phyloP scores from a whole-genome alignment of 1,140 invertebrate genomes.

The Wiebesia pumilae region DNA sequence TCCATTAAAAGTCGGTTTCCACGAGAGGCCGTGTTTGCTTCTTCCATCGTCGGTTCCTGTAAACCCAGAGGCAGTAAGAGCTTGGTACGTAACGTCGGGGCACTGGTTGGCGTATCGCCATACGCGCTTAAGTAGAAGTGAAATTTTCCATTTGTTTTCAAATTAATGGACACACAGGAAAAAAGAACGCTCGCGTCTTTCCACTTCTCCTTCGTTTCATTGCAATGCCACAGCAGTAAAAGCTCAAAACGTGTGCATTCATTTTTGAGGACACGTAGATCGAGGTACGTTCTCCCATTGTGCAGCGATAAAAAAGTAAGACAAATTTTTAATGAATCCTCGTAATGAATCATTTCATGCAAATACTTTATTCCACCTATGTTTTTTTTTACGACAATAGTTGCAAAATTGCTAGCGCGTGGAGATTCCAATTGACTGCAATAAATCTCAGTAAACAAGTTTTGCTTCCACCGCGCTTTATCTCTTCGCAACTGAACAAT shows the following conservation, averaged over 20 bases:
- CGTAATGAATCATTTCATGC: background rate
- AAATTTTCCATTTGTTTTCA: background rate
- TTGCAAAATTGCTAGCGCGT: slow-evolving; percentile 2
- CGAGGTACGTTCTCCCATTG: background rate
- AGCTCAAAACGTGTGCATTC: too few relatives aligned
- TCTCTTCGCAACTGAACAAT: background rate
- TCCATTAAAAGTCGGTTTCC: background rate
- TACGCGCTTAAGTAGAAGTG: background rate
- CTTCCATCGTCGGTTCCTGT: too few relatives aligned
- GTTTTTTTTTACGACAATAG: background rate
- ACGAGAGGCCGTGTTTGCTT: background rate
- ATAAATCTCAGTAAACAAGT: slow-evolving; percentile 44
- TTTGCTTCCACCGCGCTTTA: background rate
- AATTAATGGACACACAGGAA: background rate
- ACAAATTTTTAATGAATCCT: background rate
- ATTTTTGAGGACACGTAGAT: too few relatives aligned
- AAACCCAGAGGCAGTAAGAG: background rate
- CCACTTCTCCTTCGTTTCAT: too few relatives aligned
- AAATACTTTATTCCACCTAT: background rate
- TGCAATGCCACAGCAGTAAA: too few relatives aligned
- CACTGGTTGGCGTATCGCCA: background rate
- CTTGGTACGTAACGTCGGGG: too few relatives aligned
- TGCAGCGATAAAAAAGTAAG: background rate
- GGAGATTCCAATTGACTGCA: slow-evolving; percentile 3
- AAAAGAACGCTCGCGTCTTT: background rate